Percentiles rank a stretch among this genome's conserved stretches.
phyloP scores from a whole-genome alignment of 2,888 invertebrate genomes.

The Scaeva pyrastri region DNA sequence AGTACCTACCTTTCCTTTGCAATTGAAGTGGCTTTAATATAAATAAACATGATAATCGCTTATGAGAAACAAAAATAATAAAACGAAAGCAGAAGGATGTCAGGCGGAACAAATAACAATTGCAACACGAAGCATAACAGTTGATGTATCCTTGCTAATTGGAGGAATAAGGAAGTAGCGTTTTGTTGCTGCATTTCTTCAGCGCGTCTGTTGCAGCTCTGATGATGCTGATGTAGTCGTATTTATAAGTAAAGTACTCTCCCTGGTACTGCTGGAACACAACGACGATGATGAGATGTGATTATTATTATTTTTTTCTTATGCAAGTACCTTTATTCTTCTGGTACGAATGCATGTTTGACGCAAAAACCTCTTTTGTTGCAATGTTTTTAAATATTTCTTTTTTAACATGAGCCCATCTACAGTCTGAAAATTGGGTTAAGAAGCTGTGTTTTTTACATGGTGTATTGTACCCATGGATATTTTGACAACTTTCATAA shows the following conservation, averaged over 20 bases:
- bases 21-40: constrained; percentile 66
- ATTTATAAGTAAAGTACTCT: constrained; percentile 1
- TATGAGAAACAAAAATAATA: constrained; percentile 67
- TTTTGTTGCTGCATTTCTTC: constrained; percentile 34
- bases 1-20: constrained; percentile 67
- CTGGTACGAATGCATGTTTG: constrained; percentile 56
- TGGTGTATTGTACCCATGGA: no score
- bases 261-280: neutral
- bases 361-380: constrained; percentile 61
- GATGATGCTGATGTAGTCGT: constrained; percentile 1
- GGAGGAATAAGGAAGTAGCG: constrained; percentile 75
- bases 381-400: constrained; percentile 21
- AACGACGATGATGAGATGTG: constrained; percentile 65
- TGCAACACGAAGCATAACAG: constrained; percentile 67
- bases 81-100: constrained; percentile 63
- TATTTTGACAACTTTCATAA: no score
- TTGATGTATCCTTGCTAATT: constrained; percentile 73
- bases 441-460: no score
- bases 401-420: no score
- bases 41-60: constrained; percentile 76
- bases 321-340: constrained; percentile 55
- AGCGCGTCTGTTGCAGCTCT: constrained; percentile 4
- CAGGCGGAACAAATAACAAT: constrained; percentile 72
- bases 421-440: no score
- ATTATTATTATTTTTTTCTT: constrained; percentile 63